Percentiles rank a stretch among this genome's conserved stretches.
Conservation (phyloP, 1,140 invertebrate genomes). For the Pentalonia nigronervosa region DNA sequence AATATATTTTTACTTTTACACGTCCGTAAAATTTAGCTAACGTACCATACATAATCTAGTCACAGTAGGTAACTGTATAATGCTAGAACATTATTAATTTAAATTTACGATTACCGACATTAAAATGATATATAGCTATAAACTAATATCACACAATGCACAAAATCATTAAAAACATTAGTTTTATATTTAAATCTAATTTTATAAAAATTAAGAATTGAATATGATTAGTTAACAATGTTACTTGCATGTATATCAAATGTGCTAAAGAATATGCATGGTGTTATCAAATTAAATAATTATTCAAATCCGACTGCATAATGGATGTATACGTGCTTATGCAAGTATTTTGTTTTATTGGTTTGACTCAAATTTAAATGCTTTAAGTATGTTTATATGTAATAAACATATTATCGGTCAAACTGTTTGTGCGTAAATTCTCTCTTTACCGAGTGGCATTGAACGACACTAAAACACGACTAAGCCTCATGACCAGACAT, state of each 20-base stretch:
- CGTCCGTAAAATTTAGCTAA: conserved; percentile 27
- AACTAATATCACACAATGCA: background rate
- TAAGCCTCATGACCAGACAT: conserved; percentile 55
- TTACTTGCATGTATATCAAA: background rate
- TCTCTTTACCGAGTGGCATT: conserved; percentile 49
- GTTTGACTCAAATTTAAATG: background rate
- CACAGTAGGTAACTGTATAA: background rate
- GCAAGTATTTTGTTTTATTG: background rate
- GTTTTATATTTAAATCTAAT: background rate
- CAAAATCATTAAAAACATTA: background rate
- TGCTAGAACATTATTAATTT: background rate
- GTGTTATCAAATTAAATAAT: background rate
- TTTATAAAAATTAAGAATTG: background rate
- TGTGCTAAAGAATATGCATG: background rate
- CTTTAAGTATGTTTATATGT: background rate
- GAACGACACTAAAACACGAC: conserved; percentile 55
- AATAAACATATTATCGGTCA: background rate
- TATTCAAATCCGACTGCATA: background rate
- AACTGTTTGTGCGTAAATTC: conserved; percentile 29
- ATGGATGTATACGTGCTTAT: background rate
- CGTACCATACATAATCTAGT: background rate
- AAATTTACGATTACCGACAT: background rate
- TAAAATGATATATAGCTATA: background rate
- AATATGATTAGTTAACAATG: background rate
- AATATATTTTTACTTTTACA: background rate